These are phyloP conservation scores for Zaprionus nigranus DNA, from an alignment of 1,140 invertebrate genomes.

Conservation along the genomic window DNA sequence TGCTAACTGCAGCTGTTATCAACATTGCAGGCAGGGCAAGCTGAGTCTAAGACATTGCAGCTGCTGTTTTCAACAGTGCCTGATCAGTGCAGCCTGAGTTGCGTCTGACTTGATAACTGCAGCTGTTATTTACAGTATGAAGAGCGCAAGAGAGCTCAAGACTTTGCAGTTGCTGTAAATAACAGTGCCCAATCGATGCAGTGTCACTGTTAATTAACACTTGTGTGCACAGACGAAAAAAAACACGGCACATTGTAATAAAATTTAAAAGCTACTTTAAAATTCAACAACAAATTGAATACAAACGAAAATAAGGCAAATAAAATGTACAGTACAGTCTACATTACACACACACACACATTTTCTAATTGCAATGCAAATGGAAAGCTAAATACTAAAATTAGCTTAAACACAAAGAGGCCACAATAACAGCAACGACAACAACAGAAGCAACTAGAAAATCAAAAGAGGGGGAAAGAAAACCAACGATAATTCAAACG, in stretches of 20 bases:
- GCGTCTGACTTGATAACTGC: too few species aligned
- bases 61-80: background rate
- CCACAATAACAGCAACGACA: slow-evolving; percentile 5
- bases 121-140: slow-evolving; percentile 9
- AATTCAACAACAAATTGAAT: slow-evolving; percentile 45
- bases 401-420: slow-evolving; percentile 73
- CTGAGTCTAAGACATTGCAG: too few species aligned
- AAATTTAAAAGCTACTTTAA: background rate
- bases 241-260: background rate
- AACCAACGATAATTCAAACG: slow-evolving; percentile 74
- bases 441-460: slow-evolving; percentile 51
- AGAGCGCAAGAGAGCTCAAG: too few species aligned
- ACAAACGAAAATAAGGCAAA: slow-evolving; percentile 46
- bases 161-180: too few species aligned
- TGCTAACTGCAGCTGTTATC: background rate
- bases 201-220: slow-evolving; percentile 23
- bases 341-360: slow-evolving; percentile 18
- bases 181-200: background rate
- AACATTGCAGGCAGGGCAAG: background rate
- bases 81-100: background rate
- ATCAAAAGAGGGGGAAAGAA: slow-evolving; percentile 55
- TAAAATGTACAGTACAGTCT: slow-evolving; percentile 60
- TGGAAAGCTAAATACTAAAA: slow-evolving; percentile 76
- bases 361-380: slow-evolving; percentile 78
- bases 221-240: background rate